Evolutionary conservation across 2,888 invertebrate species (phyloP), one percentile per base, ranked within the genome.

Genomic region (Drosophila putrida): DNA sequence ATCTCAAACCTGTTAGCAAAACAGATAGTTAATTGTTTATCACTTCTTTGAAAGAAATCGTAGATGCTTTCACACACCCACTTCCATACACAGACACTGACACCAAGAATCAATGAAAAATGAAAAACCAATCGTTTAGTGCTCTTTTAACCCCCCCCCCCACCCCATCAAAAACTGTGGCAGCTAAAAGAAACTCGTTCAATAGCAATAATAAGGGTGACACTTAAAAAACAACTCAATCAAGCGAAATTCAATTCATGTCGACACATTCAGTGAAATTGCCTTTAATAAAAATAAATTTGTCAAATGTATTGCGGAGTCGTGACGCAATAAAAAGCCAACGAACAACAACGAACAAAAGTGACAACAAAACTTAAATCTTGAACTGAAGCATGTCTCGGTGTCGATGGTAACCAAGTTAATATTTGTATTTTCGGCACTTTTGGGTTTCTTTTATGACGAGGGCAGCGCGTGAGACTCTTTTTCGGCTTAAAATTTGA

Each of bases 211-310:
- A 49, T 49, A 49, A 35, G 20, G 2, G 35, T 28, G 46, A 51
- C 57, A 72, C 50, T 76, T 64, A 57, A 54, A 54, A 59, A 69
- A 85, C 77, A 82, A 73, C 75, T 86, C 81, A 83, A 88, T 83
- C 81, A 86, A 73, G 64, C 63, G 47, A 88, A 79, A 75, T 82
- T 79, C 72, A 86, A 82, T 88, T 80, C 78, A 75, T 70, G 85
- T 67, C 84, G 60, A 60, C 66, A 69, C 72, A 68, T 70, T 62
- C 72, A 71, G 86, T 75, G 84, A 88, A 87, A 88, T 86, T 82
- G 87, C 66, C 75, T 78, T 78, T 80, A 82, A 82, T 82, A 80
- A 80, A 83, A 83, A 80, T 83, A 83, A 80, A 83, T 83, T 82
- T 83, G 80, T 82, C 82, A 83, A 83, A 83, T 73, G 80, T 81